Conservation (phyloP, 53 echinoderm and acorn worm species). For the Glandiceps talaboti region DNA sequence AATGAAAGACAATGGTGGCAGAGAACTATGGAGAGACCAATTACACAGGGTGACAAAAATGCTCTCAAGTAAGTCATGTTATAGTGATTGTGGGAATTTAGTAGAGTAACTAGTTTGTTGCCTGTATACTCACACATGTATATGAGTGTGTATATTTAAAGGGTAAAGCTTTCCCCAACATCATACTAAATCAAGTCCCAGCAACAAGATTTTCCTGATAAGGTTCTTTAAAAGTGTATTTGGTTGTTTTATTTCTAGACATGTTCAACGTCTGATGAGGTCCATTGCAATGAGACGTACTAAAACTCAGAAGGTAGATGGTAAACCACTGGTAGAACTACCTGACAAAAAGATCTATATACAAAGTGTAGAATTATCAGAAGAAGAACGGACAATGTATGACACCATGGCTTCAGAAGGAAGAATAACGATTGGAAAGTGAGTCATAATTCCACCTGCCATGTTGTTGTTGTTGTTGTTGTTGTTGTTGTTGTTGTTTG, state of each 20-base stretch:
- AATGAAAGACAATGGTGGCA: conserved; percentile 66
- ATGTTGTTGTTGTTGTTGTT: no score
- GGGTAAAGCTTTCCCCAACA: no score
- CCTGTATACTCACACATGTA: no score
- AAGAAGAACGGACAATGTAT: conserved; percentile 68
- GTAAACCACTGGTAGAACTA: conserved; percentile 54
- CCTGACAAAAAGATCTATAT: conserved; percentile 55
- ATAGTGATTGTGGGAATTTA: no score
- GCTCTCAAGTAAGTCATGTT: conserved; percentile 55
- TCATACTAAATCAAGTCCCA: no score
- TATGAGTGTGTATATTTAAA: no score
- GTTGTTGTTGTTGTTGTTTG: no score
- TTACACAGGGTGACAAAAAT: conserved; percentile 38
- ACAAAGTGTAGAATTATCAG: conserved; percentile 58
- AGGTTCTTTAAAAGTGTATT: no score
- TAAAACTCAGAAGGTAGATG: conserved; percentile 73
- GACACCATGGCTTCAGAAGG: conserved; percentile 84
- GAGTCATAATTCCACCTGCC: conserved; percentile 16
- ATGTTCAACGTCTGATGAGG: conserved; percentile 65
- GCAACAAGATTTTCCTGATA: no score
- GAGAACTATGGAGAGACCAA: conserved; percentile 65
- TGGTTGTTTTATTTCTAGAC: no score
- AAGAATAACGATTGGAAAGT: conserved; percentile 73
- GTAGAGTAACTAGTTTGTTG: no score
- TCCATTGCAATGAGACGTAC: conserved; percentile 75